Percentiles rank a stretch among this genome's conserved stretches.
Conservation (phyloP, 2,888 invertebrate genomes). For the Nowickia ferox region DNA sequence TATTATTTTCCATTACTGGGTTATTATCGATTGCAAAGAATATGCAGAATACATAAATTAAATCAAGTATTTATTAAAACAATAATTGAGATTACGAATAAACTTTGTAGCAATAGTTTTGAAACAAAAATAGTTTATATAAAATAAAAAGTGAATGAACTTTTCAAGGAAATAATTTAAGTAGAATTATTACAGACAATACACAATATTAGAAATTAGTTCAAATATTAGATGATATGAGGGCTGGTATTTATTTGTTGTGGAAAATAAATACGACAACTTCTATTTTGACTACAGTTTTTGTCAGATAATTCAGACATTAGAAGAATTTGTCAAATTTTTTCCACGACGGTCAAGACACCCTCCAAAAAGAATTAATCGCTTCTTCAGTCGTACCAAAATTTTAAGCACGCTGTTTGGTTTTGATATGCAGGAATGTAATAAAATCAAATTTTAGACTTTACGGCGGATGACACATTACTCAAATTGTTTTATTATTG, state of each 20-base stretch:
- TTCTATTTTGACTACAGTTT: background rate
- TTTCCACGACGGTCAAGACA: too few species aligned
- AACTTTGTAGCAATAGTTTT: slow-evolving; percentile 24
- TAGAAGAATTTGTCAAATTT: too few species aligned
- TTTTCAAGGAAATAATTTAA: slow-evolving; percentile 58
- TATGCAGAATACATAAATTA: slow-evolving; percentile 12
- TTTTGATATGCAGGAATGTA: too few species aligned
- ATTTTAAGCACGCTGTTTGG: too few species aligned
- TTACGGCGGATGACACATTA: too few species aligned
- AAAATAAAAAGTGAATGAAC: slow-evolving; percentile 61
- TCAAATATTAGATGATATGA: background rate
- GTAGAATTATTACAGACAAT: slow-evolving; percentile 28
- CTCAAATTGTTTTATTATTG: too few species aligned
- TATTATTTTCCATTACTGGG: slow-evolving; percentile 39
- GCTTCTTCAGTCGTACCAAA: too few species aligned
- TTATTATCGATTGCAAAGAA: slow-evolving; percentile 52
- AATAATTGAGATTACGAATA: slow-evolving; percentile 47
- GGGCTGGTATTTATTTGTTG: too few species aligned
- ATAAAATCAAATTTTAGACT: too few species aligned
- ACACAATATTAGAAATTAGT: background rate
- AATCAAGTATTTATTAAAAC: slow-evolving; percentile 18
- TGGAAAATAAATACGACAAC: background rate
- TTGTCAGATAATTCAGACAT: too few species aligned
- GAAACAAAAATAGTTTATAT: slow-evolving; percentile 10
- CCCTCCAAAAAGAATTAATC: too few species aligned